Conservation (phyloP, 2,113 vertebrate genomes). For the Urocynchramus pylzowi region DNA sequence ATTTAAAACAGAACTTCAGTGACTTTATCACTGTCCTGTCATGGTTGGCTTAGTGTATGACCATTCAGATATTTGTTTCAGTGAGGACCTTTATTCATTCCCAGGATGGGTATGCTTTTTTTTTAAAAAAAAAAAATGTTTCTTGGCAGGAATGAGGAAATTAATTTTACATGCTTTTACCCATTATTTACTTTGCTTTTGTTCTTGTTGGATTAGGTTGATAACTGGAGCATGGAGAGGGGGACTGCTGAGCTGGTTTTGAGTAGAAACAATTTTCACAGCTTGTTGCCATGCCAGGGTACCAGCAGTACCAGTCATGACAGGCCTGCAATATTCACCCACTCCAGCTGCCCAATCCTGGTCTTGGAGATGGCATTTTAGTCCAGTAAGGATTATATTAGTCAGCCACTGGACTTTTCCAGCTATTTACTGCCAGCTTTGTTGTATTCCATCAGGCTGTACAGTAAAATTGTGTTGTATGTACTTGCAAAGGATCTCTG, state of each 20-base stretch:
- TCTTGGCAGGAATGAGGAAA: neutral
- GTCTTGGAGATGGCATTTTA: neutral
- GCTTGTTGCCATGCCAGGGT: neutral
- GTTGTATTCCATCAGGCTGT: neutral
- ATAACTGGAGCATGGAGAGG: neutral
- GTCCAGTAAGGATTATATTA: neutral
- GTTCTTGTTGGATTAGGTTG: neutral
- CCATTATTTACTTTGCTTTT: neutral
- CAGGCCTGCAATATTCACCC: neutral
- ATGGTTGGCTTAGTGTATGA: neutral
- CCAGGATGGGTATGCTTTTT: neutral
- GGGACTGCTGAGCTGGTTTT: neutral
- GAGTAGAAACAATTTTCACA: neutral
- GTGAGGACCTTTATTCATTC: neutral
- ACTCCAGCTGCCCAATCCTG: neutral
- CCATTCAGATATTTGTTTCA: neutral
- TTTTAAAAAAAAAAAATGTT: rapidly evolving
- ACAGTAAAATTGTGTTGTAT: neutral
- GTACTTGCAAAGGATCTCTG: neutral
- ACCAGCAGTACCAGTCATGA: neutral
- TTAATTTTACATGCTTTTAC: neutral
- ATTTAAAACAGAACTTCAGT: neutral
- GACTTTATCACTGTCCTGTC: neutral
- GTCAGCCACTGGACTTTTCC: neutral
- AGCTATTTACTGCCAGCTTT: neutral